Base-by-base conservation (phyloP, 2,888 invertebrate species). In the Eledona agricola region DNA sequence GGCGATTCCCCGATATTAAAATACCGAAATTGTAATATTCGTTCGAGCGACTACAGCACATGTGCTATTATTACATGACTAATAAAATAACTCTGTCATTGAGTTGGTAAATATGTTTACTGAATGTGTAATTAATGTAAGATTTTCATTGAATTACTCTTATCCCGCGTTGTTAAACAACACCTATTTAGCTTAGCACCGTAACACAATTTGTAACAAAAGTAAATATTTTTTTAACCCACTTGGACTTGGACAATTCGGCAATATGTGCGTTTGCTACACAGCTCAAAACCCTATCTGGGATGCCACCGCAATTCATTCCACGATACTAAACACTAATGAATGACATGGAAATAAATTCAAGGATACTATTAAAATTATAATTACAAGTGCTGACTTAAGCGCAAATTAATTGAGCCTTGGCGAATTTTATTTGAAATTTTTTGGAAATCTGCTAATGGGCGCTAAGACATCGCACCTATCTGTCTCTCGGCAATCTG, bases 141-240 rank as follows among this genome's bases (percentile, higher is more conserved):
- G 35, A 35, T 35, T 35, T 35, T 35, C 35, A 35, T 35, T 35
- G 35, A 35, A 35, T 35, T 35, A 35, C 19, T 35, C 19, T 35
- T 12, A 35, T 35, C 35, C 35, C 12, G 35, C 35, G 2, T 19
- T 19, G 20, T 19, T 15, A 38, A 38, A 38, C 38, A 38, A 15
- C 25, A 38, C 38, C 38, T 38, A 38, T 15, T 17, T 42, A 42
- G 42, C 19, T 19, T 42, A 29, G 29, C 42, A 26, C 29, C 28
- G n/a, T 28, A 42, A 42, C 16, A 26, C 19, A 42, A 42, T 28
- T 28, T 26, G 28, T 26, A 28, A 28, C 12, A 17, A 17, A 16
- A 6, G 42, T 15, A 42, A 42, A 42, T 42, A 23, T 42, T 42
- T 11, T 19, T 10, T 19, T 42, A 42, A 26, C 42, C 42, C 20